Conservation (phyloP, 2,113 vertebrate species). For the Ahaetulla prasina region DNA sequence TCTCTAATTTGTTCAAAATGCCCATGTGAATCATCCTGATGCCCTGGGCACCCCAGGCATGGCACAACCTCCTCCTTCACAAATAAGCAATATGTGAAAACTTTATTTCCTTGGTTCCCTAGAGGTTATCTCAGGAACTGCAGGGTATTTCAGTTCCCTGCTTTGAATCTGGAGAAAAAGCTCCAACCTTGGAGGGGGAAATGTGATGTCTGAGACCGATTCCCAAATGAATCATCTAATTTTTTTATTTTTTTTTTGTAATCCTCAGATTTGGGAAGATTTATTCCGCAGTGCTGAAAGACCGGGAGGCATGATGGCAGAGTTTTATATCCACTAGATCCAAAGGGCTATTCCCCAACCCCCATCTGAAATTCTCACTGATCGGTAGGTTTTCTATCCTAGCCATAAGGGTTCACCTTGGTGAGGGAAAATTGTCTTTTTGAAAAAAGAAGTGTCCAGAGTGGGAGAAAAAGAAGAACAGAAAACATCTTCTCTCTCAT, state of each 20-base stretch:
- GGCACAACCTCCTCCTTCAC: background rate
- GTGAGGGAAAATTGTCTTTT: background rate
- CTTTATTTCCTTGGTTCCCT: background rate
- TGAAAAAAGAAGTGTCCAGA: background rate
- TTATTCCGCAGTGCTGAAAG: background rate
- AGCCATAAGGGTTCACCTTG: background rate
- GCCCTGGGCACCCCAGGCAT: background rate
- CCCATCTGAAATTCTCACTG: background rate
- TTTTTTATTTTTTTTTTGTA: background rate
- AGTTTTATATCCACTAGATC: background rate
- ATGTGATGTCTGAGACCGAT: background rate
- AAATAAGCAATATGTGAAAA: background rate
- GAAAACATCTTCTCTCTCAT: background rate
- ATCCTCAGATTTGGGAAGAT: background rate
- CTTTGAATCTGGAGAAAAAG: background rate
- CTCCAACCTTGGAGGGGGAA: background rate
- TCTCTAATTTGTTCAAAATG: slow-evolving; percentile 20
- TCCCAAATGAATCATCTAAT: background rate
- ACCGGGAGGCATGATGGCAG: background rate
- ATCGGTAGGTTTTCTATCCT: background rate
- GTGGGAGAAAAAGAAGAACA: background rate
- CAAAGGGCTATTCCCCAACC: background rate
- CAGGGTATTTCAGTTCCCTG: background rate
- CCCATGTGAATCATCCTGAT: background rate
- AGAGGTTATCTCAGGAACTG: background rate